Evolutionary conservation across 64 coral and sea anemone genomes (phyloP), one percentile per base, ranked within the genome.

Genomic region (Pocillopora damicornis): DNA sequence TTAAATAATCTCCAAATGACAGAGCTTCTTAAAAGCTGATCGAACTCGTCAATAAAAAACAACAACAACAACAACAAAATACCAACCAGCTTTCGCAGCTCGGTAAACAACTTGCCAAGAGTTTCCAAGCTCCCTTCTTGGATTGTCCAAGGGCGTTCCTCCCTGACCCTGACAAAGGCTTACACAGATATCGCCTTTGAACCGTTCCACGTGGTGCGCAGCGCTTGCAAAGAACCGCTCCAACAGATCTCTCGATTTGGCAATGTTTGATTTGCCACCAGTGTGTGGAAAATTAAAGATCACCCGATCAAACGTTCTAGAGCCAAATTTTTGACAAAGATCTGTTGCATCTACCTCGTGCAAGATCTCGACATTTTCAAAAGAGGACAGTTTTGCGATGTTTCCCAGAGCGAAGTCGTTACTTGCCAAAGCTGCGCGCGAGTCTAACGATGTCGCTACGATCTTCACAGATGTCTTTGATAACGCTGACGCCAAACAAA

Each of bases 221-320:
- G 97, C 97, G 89, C 90, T 95, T 63, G 71, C 37, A 86, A 99
- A 99, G 67, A 99, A 99, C 25, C 90, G 75, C 15, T 84, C 83
- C 75, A 99, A 82, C 6, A 99, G 79, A n/a, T 92, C 64, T 58
- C 97, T 91, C 34, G 87, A 95, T 37, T 95, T 95, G 17, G 87
- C 95, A 61, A 99, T 99, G 56, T 99, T 99, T 17, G 92, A 86
- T 87, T 95, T 99, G 13, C 97, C 97, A 37, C 97, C 97, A 58
- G 87, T 87, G 79, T 99, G 97, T 1, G 97, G 97, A 79, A 99
- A 99, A 45, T 99, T 99, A 23, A 99, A 99, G 68, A 99, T 93
- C 15, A 99, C 90, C 13, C 93, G 88, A 34, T 87, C 89, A 75
- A 99, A 99, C 9, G 63, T 82, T 34, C 65, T 86, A 61, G 76